Base-by-base conservation (phyloP, 2,113 vertebrate genomes). In the Donacobius atricapilla region DNA sequence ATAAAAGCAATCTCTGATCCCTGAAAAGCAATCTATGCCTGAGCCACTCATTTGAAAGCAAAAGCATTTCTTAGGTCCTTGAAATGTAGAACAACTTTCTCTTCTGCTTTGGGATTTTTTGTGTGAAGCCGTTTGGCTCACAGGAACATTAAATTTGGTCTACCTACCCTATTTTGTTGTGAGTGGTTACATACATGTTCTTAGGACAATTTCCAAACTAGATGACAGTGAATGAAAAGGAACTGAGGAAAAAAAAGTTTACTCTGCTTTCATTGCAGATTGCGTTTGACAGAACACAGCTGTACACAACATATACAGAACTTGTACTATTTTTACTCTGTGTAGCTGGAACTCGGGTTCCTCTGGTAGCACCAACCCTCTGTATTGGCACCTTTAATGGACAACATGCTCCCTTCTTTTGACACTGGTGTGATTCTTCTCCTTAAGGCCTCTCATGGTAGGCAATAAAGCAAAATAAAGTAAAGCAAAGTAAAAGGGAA, bases 1-100 rank as follows among this genome's bases (percentile, higher is more conserved):
- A 93, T 92, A 97, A 97, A 97, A 96, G 83, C 92, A 97, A 97
- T 97, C 91, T 97, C 77, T 12, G 1, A 87, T 53, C 73, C 40
- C 71, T 82, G 87, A 88, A 85, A 97, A 75, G 35, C 76, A 94
- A 95, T 96, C 69, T 97, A 56, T 92, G 95, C 90, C 95, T 93
- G 69, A 86, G 50, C 53, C 20, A 58, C 15, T 90, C 33, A 69
- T 96, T 95, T 94, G 71, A 96, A 95, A 91, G n/a, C 56, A 90
- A 80, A 92, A 77, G 10, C 25, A 53, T 58, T 33, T 72, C 39
- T 91, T 65, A 61, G 31, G 25, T 64, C 40, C 70, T 68, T 82
- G 89, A 90, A 63, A 44, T 75, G 88, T 39, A 20, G 73, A 90
- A 82, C 24, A 93, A 82, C 64, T 39, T 77, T 77, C 31, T 39